These are phyloP conservation scores for Papilio elwesi DNA, from an alignment of 2,888 invertebrate genomes.

Conservation along the genomic window DNA sequence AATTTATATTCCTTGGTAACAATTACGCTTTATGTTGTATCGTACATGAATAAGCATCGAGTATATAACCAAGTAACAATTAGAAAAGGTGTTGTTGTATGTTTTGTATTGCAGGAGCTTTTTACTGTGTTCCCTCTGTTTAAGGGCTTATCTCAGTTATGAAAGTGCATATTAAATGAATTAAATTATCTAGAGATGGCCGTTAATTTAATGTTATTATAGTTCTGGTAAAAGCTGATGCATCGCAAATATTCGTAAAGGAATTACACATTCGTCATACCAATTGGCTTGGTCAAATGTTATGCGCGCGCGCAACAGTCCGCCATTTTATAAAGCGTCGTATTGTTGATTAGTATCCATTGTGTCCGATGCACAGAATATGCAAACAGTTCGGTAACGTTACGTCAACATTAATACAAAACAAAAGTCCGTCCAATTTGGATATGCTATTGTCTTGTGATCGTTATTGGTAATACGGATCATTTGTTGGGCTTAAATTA, in stretches of 20 bases:
- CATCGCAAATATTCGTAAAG: constrained; percentile 1
- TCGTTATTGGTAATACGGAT: neutral
- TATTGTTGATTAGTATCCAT: constrained; percentile 34
- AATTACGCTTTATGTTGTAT: neutral
- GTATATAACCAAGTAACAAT: no score
- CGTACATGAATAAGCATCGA: neutral
- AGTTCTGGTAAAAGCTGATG: no score
- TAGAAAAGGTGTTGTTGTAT: neutral
- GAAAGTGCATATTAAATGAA: no score
- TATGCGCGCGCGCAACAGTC: constrained; percentile 14
- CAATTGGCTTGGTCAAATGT: constrained; percentile 14
- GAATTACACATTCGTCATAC: constrained; percentile 19
- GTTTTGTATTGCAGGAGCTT: no score
- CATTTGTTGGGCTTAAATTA: neutral
- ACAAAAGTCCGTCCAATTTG: constrained; percentile 1
- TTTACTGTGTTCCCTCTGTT: no score
- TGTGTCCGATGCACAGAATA: constrained; percentile 29
- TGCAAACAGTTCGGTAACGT: constrained; percentile 22
- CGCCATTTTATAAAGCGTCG: constrained; percentile 28
- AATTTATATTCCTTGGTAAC: neutral
- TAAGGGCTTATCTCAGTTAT: no score
- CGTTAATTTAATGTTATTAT: no score
- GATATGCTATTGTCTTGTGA: neutral
- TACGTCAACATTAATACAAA: constrained; percentile 26
- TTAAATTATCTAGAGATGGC: no score